Evolutionary conservation across 2,888 invertebrate species (phyloP).

Genomic region (Tipula unca): DNA sequence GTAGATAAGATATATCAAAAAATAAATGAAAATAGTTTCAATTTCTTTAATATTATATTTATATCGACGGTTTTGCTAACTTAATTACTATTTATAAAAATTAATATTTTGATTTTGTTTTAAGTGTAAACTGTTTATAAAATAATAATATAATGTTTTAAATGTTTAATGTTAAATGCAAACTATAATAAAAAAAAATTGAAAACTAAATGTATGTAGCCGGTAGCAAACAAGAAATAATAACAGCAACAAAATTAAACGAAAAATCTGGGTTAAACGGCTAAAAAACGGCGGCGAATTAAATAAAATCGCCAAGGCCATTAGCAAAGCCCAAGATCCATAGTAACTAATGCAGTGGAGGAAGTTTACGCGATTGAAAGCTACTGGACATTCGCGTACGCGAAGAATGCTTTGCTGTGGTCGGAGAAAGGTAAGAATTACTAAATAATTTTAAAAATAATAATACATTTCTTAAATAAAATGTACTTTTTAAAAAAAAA

Average conservation of each 20-base stretch:
- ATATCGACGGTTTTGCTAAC: background rate
- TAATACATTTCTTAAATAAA: too few relatives aligned
- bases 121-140: background rate
- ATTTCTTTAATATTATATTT: background rate
- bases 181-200: background rate
- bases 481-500: background rate
- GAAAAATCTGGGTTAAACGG: conserved; percentile 16
- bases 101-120: background rate
- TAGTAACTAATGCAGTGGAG: conserved; percentile 62
- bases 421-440: conserved; percentile 74
- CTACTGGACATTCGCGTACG: conserved; percentile 68
- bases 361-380: conserved; percentile 71
- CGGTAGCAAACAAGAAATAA: background rate
- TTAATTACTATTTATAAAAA: background rate
- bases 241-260: background rate
- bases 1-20: background rate
- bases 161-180: background rate
- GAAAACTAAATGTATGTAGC: background rate
- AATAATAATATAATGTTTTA: background rate
- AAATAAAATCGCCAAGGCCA: conserved; percentile 19
- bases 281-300: conserved; percentile 22
- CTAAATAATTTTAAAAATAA: too few relatives aligned
- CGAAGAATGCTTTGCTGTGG: conserved; percentile 91
- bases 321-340: conserved; percentile 14
- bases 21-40: background rate